These are phyloP conservation scores for Peromyscus polionotus DNA, from an alignment of 2,113 vertebrate genomes.

Conservation along the genomic window DNA sequence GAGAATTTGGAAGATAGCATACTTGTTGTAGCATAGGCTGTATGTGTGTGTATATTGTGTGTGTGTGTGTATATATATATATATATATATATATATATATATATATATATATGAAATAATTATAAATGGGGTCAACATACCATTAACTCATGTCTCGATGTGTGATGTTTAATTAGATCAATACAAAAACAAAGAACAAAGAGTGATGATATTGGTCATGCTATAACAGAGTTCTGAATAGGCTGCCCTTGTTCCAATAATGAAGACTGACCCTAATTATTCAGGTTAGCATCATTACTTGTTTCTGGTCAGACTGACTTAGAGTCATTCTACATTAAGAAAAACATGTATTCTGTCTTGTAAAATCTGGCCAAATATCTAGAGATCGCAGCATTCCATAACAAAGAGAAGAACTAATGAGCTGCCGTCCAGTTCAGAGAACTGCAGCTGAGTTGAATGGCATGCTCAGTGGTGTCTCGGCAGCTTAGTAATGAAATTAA, in stretches of 20 bases:
- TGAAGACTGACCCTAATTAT: slow-evolving; percentile 37
- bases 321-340: slow-evolving; percentile 29
- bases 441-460: neutral
- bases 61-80: neutral
- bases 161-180: slow-evolving; percentile 46
- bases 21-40: neutral
- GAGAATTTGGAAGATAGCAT: neutral
- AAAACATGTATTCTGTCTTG: neutral
- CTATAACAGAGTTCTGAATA: neutral
- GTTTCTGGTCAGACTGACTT: slow-evolving; percentile 40
- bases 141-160: slow-evolving; percentile 21
- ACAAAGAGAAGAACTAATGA: neutral
- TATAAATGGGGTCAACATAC: neutral
- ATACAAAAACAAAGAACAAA: neutral
- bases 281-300: neutral
- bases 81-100: neutral
- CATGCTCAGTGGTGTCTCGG: neutral
- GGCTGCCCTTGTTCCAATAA: neutral
- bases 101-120: slow-evolving; percentile 28
- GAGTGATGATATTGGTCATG: neutral
- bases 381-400: neutral
- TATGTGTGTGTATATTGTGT: neutral
- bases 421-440: neutral
- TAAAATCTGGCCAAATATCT: neutral
- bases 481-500: neutral